Evolutionary conservation across 2,797 vertebrate species (phyloP), one percentile per base, ranked within the genome.

Genomic region (Chelonia mydas): DNA sequence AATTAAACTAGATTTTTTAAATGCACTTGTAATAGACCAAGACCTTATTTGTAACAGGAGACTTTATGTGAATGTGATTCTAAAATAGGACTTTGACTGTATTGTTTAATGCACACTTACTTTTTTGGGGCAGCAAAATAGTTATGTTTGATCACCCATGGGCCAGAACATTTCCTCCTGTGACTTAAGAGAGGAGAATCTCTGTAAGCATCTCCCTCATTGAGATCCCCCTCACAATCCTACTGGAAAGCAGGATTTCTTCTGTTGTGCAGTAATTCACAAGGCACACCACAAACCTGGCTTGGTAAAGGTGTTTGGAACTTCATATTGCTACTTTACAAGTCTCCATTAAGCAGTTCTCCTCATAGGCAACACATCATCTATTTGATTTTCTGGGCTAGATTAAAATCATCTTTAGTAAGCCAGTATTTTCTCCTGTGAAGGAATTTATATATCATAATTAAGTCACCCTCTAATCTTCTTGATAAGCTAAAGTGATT

Each of bases 101-200:
- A 68, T 0, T 0, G 49, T 74, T 47, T 45, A 47, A 47, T 3
- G 5, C 61, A 78, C 3, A 13, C 5, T 5, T 5, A 80, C 2
- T n/a, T 94, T 86, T 88, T 51, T 80, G 31, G 31, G 31, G 19
- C 33, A 88, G 57, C 31, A 49, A 59, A 45, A 27, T 13, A 88
- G 41, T 37, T 80, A 12, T 53, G 45, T 28, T 8, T 87, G 6
- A 83, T 50, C 45, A 21, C 25, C 28, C 25, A 41, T 37, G 53
- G 47, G 28, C 41, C 0, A 90, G 25, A 61, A 11, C 15, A 79
- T 59, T 86, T 93, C 31, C 28, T 74, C 51, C 51, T 83, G 23
- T 13, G 37, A 77, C 13, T 6, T 25, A 15, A 93, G 57, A 0
- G 1, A 37, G 90, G 41, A 47, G 79, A 92, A 91, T 9, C 5